A percentile compares a stretch with the other conserved stretches of the same genome.
These are phyloP conservation scores for Chrosomus eos DNA, from an alignment of 2,797 vertebrate genomes.

Conservation along the genomic window DNA sequence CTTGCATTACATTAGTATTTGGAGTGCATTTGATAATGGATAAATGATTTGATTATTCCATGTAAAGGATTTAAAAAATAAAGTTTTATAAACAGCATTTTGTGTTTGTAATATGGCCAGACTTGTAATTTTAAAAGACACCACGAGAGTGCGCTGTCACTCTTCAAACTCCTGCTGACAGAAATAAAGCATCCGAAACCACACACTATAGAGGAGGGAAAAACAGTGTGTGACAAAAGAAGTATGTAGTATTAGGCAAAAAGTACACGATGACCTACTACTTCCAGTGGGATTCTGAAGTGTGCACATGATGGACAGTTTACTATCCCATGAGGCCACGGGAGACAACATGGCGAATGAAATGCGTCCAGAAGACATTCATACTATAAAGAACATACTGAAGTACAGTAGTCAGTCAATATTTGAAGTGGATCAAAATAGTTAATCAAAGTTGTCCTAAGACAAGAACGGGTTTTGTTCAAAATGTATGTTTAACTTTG, in stretches of 20 bases:
- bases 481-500: too few relatives aligned
- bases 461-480: too few relatives aligned
- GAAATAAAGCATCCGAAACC: neutral
- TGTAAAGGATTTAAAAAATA: conserved; percentile 34
- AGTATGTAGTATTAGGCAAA: neutral
- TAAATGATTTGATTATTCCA: neutral
- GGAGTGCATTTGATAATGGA: neutral
- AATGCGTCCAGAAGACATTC: neutral
- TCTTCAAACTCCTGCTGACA: neutral
- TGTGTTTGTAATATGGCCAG: neutral
- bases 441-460: too few relatives aligned
- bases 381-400: neutral
- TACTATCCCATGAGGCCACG: neutral
- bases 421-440: too few relatives aligned
- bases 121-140: neutral
- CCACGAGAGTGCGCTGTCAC: conserved; percentile 32
- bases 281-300: neutral
- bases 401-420: too few relatives aligned
- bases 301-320: neutral
- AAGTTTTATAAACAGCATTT: neutral
- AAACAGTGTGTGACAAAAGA: neutral
- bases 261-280: neutral
- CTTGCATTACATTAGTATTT: neutral
- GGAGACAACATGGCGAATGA: neutral
- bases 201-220: neutral